phyloP scores from a whole-genome alignment of 30 jellyfish, hydroid and myxozoan species.

The Calvadosia cruxmelitensis region DNA sequence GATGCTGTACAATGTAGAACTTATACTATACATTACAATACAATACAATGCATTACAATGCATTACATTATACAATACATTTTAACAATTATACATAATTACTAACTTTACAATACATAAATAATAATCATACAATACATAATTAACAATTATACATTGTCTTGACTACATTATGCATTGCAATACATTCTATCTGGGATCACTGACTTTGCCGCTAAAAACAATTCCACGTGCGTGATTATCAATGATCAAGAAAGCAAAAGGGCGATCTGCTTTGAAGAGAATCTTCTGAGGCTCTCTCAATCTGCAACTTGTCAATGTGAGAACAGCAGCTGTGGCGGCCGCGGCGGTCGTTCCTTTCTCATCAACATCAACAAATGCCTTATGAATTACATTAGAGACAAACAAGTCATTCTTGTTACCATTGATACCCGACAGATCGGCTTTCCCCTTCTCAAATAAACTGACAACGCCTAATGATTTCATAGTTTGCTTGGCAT shows the following conservation, averaged over 20 bases:
- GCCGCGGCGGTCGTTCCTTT: slow-evolving; percentile 96
- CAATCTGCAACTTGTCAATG: slow-evolving; percentile 22
- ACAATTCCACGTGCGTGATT: slow-evolving; percentile 9
- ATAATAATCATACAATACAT: too few species aligned
- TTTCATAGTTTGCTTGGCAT: slow-evolving; percentile 15
- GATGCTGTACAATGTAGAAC: too few species aligned
- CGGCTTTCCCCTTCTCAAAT: slow-evolving; percentile 58
- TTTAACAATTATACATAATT: too few species aligned
- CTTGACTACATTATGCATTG: too few species aligned
- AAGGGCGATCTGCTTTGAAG: slow-evolving; percentile 76
- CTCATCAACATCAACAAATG: slow-evolving; percentile 68
- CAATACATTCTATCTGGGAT: slow-evolving; percentile 47
- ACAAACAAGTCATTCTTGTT: slow-evolving; percentile 40
- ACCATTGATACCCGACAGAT: slow-evolving; percentile 52
- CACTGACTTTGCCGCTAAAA: slow-evolving; percentile 51
- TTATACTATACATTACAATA: too few species aligned
- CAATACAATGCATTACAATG: too few species aligned
- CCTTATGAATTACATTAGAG: slow-evolving; percentile 59
- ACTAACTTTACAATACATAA: too few species aligned
- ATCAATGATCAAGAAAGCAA: slow-evolving; percentile 53
- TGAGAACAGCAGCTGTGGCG: slow-evolving; percentile 52
- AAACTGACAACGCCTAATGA: slow-evolving; percentile 43
- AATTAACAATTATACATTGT: too few species aligned
- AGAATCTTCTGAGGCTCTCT: slow-evolving; percentile 22
- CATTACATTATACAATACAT: too few species aligned